These are phyloP conservation scores for Malthinus flaveolus DNA, from an alignment of 2,888 invertebrate species.

Conservation along the genomic window DNA sequence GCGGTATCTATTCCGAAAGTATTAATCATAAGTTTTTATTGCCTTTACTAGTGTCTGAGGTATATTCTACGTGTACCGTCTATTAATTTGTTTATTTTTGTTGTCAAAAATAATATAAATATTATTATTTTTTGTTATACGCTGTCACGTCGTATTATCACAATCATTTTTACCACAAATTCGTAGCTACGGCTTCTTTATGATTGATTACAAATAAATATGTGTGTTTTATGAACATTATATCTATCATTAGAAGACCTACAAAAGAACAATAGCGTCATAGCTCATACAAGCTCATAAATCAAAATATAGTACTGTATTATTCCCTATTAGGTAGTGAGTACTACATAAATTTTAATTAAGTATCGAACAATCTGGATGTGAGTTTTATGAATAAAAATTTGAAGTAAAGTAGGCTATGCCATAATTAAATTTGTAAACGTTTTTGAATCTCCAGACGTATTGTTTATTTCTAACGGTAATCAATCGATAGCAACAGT, in stretches of 20 bases:
- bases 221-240: conserved; percentile 1
- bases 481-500: no score
- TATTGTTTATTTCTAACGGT: no score
- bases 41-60: conserved; percentile 5
- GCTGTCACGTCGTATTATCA: conserved; percentile 5
- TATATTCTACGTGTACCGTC: conserved; percentile 6
- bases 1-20: conserved; percentile 23
- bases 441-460: no score
- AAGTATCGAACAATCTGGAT: no score
- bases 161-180: conserved; percentile 17
- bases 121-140: conserved; percentile 13
- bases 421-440: no score
- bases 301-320: background rate
- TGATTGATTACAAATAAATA: conserved; percentile 6
- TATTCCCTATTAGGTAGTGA: no score
- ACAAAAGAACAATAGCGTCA: conserved; percentile 2
- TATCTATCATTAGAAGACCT: background rate
- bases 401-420: no score
- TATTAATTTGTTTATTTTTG: conserved; percentile 24
- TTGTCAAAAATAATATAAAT: conserved; percentile 26
- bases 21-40: conserved; percentile 30
- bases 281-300: background rate
- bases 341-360: no score
- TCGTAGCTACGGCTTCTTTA: conserved; percentile 6
- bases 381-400: no score